A percentile compares a stretch with the other conserved stretches of the same genome.
phyloP scores from a whole-genome alignment of 2,888 invertebrate species.

The Epirrhoe alternata region DNA sequence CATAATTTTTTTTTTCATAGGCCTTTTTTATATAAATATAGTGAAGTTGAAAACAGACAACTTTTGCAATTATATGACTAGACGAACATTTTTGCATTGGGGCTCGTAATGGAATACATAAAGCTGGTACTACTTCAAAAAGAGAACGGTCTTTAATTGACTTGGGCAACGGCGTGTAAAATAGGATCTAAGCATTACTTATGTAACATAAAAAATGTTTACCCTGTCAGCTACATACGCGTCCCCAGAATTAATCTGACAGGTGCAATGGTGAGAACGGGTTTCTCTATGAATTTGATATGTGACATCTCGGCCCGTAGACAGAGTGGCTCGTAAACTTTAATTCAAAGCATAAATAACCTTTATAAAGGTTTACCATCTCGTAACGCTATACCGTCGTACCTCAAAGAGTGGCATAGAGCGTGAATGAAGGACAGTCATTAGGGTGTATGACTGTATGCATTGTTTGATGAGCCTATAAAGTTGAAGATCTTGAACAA shows the following conservation, averaged over 20 bases:
- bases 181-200: slow-evolving; percentile 49
- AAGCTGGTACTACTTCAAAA: slow-evolving; percentile 5
- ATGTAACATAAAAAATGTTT: slow-evolving; percentile 58
- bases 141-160: slow-evolving; percentile 11
- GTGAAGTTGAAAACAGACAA: too few relatives aligned
- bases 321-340: slow-evolving; percentile 74
- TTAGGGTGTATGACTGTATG: slow-evolving; percentile 59
- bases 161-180: slow-evolving; percentile 47
- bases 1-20: too few relatives aligned
- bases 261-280: slow-evolving; percentile 69
- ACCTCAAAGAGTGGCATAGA: slow-evolving; percentile 60
- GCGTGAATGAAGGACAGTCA: slow-evolving; percentile 68
- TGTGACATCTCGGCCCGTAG: slow-evolving; percentile 69
- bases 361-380: slow-evolving; percentile 67
- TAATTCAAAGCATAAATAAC: slow-evolving; percentile 77
- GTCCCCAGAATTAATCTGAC: slow-evolving; percentile 71
- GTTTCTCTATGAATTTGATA: slow-evolving; percentile 71
- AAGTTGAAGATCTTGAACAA: slow-evolving; percentile 33
- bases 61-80: too few relatives aligned
- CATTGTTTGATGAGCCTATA: slow-evolving; percentile 49
- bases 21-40: too few relatives aligned
- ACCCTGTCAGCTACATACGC: slow-evolving; percentile 53
- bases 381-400: slow-evolving; percentile 65
- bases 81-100: too few relatives aligned
- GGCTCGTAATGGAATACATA: not conserved